phyloP scores from a whole-genome alignment of 1,140 invertebrate genomes.

The Drosophila biarmipes region DNA sequence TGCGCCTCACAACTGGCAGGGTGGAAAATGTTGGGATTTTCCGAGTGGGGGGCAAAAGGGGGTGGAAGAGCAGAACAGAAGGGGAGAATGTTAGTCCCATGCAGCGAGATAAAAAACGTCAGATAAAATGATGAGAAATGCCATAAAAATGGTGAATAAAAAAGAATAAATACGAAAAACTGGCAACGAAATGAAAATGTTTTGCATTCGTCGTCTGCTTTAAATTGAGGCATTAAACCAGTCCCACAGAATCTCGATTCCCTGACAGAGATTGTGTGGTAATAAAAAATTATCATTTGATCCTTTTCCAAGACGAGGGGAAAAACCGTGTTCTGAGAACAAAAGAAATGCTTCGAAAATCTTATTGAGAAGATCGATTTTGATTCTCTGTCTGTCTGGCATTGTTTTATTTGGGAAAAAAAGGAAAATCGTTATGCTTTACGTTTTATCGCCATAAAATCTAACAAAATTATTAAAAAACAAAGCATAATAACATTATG shows the following conservation, averaged over 20 bases:
- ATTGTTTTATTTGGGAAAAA: neutral
- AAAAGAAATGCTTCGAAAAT: neutral
- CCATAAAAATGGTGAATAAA: constrained; percentile 60
- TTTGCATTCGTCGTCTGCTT: constrained; percentile 60
- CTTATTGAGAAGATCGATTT: constrained; percentile 2
- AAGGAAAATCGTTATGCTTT: no score
- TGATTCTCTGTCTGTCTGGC: neutral
- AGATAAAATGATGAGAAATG: constrained; percentile 80
- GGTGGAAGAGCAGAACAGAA: constrained; percentile 2
- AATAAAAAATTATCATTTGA: constrained; percentile 44
- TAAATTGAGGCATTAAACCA: constrained; percentile 51
- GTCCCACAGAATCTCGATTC: constrained; percentile 20
- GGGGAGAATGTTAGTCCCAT: constrained; percentile 31
- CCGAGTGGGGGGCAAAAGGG: constrained; percentile 5
- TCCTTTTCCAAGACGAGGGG: neutral
- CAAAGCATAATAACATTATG: no score
- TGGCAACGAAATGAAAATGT: constrained; percentile 47
- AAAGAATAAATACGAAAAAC: constrained; percentile 42
- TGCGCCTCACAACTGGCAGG: constrained; percentile 62
- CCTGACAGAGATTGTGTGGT: constrained; percentile 43
- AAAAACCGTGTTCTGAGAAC: neutral
- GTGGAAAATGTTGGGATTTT: constrained; percentile 21
- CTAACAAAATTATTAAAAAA: no score
- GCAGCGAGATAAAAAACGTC: constrained; percentile 53
- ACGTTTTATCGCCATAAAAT: no score